Percentiles rank a stretch among this genome's conserved stretches.
These are phyloP conservation scores for Anisognathus igniventris DNA, from an alignment of 2,797 vertebrate species.

Conservation along the genomic window DNA sequence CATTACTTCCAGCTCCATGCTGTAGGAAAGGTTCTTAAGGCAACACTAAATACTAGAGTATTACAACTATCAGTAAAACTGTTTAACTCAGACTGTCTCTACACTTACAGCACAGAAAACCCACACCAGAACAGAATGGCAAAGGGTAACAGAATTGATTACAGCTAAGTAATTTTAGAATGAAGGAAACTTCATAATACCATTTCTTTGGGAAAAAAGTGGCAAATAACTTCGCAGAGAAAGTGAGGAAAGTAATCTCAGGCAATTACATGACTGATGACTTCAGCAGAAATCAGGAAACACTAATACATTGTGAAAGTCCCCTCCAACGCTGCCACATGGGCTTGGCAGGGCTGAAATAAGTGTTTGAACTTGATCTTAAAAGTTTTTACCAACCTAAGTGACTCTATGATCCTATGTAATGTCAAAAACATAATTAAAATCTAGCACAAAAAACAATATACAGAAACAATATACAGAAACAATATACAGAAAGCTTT, in stretches of 20 bases:
- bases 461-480: not conserved
- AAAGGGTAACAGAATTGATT: not conserved
- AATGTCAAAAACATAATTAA: not conserved
- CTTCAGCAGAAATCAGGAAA: not conserved
- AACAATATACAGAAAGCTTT: not conserved
- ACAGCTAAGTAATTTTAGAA: not conserved
- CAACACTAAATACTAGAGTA: not conserved
- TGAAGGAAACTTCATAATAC: not conserved
- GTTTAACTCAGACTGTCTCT: not conserved
- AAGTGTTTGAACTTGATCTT: not conserved
- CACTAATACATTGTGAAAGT: not conserved
- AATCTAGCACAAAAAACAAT: not conserved
- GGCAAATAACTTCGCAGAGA: not conserved
- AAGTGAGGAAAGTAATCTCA: not conserved
- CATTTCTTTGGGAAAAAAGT: not conserved
- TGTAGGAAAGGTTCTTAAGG: not conserved
- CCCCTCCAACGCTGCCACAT: rapidly evolving
- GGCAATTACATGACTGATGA: not conserved
- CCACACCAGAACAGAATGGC: not conserved
- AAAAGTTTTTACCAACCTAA: not conserved
- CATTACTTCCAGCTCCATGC: not conserved
- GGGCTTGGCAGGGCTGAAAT: not conserved
- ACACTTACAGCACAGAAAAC: not conserved
- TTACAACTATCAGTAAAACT: not conserved
- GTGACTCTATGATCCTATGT: not conserved